phyloP scores from a whole-genome alignment of 2,888 invertebrate genomes.

The Meta bourneti region DNA sequence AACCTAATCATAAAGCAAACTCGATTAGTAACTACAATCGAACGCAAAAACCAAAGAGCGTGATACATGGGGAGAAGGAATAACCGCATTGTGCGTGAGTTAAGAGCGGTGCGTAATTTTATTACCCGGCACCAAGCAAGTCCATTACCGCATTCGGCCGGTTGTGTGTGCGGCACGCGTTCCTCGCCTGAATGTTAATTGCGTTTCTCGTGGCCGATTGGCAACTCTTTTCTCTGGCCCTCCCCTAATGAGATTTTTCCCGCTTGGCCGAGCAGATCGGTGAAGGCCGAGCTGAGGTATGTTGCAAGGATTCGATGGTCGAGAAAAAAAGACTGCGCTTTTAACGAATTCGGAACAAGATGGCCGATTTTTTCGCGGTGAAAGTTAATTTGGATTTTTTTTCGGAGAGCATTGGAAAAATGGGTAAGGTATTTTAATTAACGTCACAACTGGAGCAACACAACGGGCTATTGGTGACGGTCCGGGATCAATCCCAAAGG shows the following conservation, averaged over 20 bases:
- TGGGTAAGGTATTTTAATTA: too few species aligned
- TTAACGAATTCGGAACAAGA: neutral
- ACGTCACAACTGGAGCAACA: too few species aligned
- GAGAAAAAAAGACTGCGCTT: too few species aligned
- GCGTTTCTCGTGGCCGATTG: neutral
- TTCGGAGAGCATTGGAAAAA: too few species aligned
- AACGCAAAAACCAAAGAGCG: neutral
- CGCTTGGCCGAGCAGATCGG: neutral
- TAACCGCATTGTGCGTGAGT: neutral
- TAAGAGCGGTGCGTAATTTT: neutral
- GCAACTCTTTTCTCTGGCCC: neutral
- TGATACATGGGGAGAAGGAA: neutral
- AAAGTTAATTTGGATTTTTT: too few species aligned
- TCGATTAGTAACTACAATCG: neutral
- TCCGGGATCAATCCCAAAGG: too few species aligned
- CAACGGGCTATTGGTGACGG: too few species aligned
- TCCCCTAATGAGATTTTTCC: neutral
- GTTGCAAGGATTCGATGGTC: too few species aligned
- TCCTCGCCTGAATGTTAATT: neutral
- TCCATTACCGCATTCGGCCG: neutral
- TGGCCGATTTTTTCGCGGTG: neutral
- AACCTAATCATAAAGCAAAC: neutral
- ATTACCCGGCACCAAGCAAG: neutral
- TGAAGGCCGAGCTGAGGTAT: neutral
- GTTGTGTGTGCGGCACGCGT: neutral